Conservation (phyloP, 1,140 invertebrate genomes). For the Stegodyphus dumicola region DNA sequence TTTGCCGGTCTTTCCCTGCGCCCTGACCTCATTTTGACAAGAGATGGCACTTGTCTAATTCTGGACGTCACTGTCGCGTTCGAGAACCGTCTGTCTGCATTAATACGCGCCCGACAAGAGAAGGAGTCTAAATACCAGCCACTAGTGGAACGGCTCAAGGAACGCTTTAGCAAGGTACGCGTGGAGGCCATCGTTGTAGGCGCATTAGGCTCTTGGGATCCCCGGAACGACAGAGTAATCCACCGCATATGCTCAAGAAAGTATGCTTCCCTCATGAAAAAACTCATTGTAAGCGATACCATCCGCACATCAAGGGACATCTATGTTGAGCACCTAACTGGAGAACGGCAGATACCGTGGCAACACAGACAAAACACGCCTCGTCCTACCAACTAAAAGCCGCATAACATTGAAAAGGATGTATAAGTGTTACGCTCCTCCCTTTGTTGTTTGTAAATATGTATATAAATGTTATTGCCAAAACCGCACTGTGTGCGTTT, state of each 20-base stretch:
- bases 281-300: neutral
- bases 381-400: too few species aligned
- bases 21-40: neutral
- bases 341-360: neutral
- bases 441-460: too few species aligned
- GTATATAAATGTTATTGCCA: too few species aligned
- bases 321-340: neutral
- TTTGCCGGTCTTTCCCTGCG: neutral
- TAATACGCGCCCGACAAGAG: neutral
- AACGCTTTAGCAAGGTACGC: neutral
- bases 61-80: neutral
- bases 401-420: too few species aligned
- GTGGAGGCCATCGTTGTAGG: conserved; percentile 9
- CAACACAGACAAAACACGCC: too few species aligned
- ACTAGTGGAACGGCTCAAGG: neutral
- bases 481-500: too few species aligned
- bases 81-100: neutral
- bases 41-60: neutral
- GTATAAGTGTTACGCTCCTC: too few species aligned
- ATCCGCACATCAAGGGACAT: neutral
- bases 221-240: neutral
- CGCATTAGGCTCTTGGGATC: neutral
- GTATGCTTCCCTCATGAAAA: neutral
- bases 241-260: neutral
- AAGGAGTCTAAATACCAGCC: neutral